Evolutionary conservation across 1,140 invertebrate species (phyloP), one percentile per base, ranked within the genome.

Genomic region (Drosophila miranda): DNA sequence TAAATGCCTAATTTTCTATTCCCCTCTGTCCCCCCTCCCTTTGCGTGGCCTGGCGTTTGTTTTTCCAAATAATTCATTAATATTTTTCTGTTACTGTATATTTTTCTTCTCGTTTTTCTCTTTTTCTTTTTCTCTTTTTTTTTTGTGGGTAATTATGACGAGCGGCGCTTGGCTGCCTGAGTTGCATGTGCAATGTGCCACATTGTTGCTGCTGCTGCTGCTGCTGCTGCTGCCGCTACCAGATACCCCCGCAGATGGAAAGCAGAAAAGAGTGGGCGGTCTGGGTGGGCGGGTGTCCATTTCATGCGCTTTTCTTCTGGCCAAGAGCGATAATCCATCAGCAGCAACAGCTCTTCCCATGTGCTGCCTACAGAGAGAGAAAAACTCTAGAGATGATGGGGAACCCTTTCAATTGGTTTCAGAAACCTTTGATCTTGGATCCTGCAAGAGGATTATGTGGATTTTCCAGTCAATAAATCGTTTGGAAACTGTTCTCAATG

Each of bases 11-110:
- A 86, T 86, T 86, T 84, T 78, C 68, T 69, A 60, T 76, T 68
- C 60, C 54, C 63, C 55, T 58, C 68, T 51, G 56, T 49, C 69
- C 60, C 57, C 64, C 28, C 30, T 38, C 42, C 42, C 46, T 21
- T 55, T 45, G 26, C 58, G 55, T 23, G 62, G 53, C 53, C 51
- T 80, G 78, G 73, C 77, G 69, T 86, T 83, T 87, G 72, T 87
- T 83, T 90, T 90, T 90, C 89, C 89, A 89, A 90, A 90, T 90
- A 90, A 90, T 90, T 90, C 89, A 90, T 90, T 90, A 90, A 90
- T 90, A 90, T 89, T 90, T 49, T 75, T 75, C 54, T 56, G 16
- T 80, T 48, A 2, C 7, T 30, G 28, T 30, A 30, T 30, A 30
- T 30, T 30, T 30, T 30, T 30, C 28, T 30, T 30, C 30, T 11